Conservation (phyloP, 1,140 invertebrate species). For the Elysia chlorotica region DNA sequence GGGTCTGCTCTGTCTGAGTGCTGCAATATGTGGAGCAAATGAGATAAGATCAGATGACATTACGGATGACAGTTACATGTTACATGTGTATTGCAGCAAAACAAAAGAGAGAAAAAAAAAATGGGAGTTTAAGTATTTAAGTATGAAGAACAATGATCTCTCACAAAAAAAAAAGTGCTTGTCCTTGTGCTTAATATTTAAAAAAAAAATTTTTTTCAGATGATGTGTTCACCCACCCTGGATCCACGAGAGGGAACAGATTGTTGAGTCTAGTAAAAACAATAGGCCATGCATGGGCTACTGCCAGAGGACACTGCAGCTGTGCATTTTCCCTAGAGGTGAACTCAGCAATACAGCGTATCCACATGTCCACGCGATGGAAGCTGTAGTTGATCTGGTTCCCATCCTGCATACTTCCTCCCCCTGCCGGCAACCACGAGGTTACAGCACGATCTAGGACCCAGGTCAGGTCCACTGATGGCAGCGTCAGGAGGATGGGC, state of each 20-base stretch:
- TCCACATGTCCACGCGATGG: slow-evolving; percentile 72
- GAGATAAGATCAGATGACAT: too few species aligned
- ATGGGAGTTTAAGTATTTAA: too few species aligned
- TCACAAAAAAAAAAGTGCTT: too few species aligned
- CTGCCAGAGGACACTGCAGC: slow-evolving; percentile 80
- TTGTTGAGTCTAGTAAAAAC: slow-evolving; percentile 89
- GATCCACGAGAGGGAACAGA: slow-evolving; percentile 91
- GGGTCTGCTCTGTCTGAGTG: slow-evolving; percentile 78
- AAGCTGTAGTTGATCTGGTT: slow-evolving; percentile 45
- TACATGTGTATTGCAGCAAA: too few species aligned
- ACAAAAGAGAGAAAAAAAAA: too few species aligned
- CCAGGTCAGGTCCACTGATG: slow-evolving; percentile 90
- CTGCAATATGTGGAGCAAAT: too few species aligned
- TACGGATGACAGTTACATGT: too few species aligned
- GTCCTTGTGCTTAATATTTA: too few species aligned
- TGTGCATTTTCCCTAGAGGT: slow-evolving; percentile 69
- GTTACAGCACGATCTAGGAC: slow-evolving; percentile 87
- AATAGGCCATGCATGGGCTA: slow-evolving; percentile 91
- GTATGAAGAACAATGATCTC: too few species aligned
- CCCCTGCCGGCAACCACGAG: slow-evolving; percentile 73
- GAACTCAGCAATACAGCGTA: slow-evolving; percentile 83
- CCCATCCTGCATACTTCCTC: slow-evolving; percentile 42
- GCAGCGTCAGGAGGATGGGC: slow-evolving; percentile 60
- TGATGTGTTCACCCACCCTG: too few species aligned
- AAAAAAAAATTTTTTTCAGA: too few species aligned